Evolutionary conservation across 2,113 vertebrate species (phyloP).

Genomic region (Cnemophilus loriae): DNA sequence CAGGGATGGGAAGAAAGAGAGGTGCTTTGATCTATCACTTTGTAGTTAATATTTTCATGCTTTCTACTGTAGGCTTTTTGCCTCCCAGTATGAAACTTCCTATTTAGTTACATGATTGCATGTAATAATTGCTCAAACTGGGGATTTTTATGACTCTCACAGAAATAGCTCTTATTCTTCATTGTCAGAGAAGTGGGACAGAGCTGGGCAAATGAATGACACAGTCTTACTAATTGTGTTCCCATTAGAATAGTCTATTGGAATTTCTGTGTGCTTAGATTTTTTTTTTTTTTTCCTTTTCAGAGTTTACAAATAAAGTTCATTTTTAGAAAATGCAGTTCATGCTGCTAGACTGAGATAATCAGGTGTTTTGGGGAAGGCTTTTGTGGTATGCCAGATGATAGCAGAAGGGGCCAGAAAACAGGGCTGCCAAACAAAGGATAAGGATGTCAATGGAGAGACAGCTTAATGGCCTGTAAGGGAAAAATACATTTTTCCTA

Average conservation of each 20-base stretch:
- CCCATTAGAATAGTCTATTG: background rate
- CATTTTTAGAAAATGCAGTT: background rate
- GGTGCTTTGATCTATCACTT: constrained; percentile 31
- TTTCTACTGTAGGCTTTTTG: constrained; percentile 11
- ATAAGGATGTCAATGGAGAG: background rate
- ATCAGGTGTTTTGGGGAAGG: background rate
- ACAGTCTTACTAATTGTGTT: background rate
- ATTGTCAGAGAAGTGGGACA: background rate
- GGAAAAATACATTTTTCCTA: background rate
- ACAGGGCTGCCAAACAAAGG: background rate
- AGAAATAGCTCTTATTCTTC: background rate
- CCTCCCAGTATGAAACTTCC: constrained; percentile 14
- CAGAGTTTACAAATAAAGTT: background rate
- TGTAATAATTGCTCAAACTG: constrained; percentile 4
- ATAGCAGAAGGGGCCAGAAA: background rate
- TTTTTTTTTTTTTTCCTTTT: background rate
- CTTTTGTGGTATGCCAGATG: background rate
- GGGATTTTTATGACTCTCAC: background rate
- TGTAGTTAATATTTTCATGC: constrained; percentile 25
- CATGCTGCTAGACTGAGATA: background rate
- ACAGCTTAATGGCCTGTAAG: background rate
- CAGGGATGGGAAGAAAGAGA: background rate
- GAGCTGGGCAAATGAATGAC: background rate
- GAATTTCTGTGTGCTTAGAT: background rate
- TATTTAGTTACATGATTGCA: background rate